A percentile compares a stretch with the other conserved stretches of the same genome.
Evolutionary conservation across 2,888 invertebrate species (phyloP).

Genomic region (Nemapogon koenigi): DNA sequence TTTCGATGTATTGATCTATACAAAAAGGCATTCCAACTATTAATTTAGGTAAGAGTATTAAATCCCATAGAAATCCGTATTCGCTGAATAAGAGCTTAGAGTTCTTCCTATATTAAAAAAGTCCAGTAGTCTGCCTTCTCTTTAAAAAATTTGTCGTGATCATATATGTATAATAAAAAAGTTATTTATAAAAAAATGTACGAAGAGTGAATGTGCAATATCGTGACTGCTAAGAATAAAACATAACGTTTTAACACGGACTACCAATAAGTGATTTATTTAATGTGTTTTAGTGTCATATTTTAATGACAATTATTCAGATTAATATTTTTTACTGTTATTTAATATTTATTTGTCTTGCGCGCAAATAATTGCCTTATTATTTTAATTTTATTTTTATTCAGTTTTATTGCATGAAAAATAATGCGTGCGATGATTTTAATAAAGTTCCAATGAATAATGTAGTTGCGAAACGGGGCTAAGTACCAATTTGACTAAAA

Average conservation of each 20-base stretch:
- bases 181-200: too few species aligned
- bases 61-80: too few species aligned
- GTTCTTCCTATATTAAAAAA: too few species aligned
- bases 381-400: not conserved
- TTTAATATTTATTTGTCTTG: not conserved
- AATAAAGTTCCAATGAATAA: not conserved
- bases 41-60: too few species aligned
- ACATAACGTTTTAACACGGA: not conserved
- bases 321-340: not conserved
- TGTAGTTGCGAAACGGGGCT: not conserved
- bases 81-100: too few species aligned
- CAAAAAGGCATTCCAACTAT: too few species aligned
- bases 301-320: not conserved
- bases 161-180: too few species aligned
- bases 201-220: not conserved
- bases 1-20: too few species aligned
- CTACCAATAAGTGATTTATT: not conserved
- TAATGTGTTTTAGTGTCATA: not conserved
- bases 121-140: too few species aligned
- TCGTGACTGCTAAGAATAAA: not conserved
- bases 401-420: not conserved
- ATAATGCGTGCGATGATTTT: not conserved
- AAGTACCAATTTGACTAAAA: constrained; percentile 10
- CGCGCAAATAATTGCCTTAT: not conserved
- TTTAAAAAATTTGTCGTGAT: too few species aligned